A percentile compares a stretch with the other conserved stretches of the same genome.
Conservation (phyloP, 2,797 vertebrate genomes). For the Etheostoma nigrum region DNA sequence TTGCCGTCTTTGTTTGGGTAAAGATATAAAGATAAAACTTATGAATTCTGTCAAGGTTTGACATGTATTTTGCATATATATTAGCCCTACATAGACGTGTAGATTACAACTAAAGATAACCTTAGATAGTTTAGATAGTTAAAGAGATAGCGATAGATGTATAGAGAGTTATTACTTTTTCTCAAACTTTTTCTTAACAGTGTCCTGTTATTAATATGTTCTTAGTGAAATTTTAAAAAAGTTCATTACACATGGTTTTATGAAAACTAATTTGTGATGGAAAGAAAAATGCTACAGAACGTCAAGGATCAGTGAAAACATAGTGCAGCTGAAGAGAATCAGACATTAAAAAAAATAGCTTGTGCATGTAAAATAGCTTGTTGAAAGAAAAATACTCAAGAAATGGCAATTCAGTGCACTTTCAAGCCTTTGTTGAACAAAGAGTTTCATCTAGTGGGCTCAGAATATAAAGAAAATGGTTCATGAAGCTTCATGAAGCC, state of each 20-base stretch:
- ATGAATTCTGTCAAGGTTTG: not conserved
- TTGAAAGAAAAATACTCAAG: too few species aligned
- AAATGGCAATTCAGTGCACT: too few species aligned
- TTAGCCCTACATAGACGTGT: not conserved
- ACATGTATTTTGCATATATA: not conserved
- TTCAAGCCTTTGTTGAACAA: too few species aligned
- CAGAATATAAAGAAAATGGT: too few species aligned
- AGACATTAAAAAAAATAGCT: not conserved
- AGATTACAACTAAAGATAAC: not conserved
- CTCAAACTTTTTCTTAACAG: not conserved
- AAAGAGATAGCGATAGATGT: not conserved
- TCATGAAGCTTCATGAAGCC: too few species aligned
- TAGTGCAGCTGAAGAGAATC: not conserved
- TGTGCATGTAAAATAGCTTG: not conserved
- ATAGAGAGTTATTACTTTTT: not conserved
- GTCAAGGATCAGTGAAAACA: not conserved
- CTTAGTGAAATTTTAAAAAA: not conserved
- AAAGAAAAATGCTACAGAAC: not conserved
- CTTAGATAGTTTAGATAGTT: not conserved
- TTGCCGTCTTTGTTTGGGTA: not conserved
- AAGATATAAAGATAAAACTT: not conserved
- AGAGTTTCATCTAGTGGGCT: too few species aligned
- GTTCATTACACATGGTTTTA: not conserved
- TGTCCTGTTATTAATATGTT: not conserved
- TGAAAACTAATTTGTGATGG: not conserved